Base-by-base conservation (phyloP, 2,113 vertebrate species). In the Lethenteron camtschaticum region DNA sequence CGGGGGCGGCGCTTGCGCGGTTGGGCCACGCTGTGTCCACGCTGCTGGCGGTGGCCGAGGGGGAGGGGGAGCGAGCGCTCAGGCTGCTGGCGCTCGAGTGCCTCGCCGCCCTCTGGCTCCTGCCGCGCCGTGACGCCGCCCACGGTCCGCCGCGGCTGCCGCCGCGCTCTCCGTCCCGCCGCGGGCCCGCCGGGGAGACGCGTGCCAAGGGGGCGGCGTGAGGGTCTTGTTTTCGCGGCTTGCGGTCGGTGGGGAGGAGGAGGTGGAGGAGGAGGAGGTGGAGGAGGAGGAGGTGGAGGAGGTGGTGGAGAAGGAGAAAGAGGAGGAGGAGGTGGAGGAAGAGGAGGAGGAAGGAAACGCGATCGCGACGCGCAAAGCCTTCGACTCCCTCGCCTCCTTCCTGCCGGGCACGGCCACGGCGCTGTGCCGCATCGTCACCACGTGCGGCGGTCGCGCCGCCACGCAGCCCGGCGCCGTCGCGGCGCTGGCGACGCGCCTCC, bases 391-490 rank as follows among this genome's bases (percentile, higher is more conserved):
- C 75, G 90, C 89, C 18, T 87, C 87, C 2, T 96, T 96, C 74
- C 73, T 97, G 73, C 94, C 94, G 1, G 91, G 94, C n/a, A 78
- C 92, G 71, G 84, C 84, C n/a, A 77, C 77, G 2, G 66, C 82
- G 0, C 73, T 87, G 24, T 77, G 85, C 69, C 82, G 83, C 69
- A 74, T 95, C 56, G 82, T 94, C 60, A 81, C 84, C 3, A 41
- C 41, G 41, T 41, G 41, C 41, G 41, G 41, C 41, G 41, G 41
- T 1, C 89, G 85, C 71, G 88, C 95, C 66, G 71, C 84, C 60
- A 89, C 86, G 73, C 89, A 95, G 77, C 88, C 89, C 12, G 85
- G 96, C 68, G 76, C 71, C 60, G 69, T 89, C 24, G 79, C 82
- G 0, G 75, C 84, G 11, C 77, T 73, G 72, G 88, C 90, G 56